A percentile compares a stretch with the other conserved stretches of the same genome.
Conservation (phyloP, 2,113 vertebrate species). For the Gobius niger region DNA sequence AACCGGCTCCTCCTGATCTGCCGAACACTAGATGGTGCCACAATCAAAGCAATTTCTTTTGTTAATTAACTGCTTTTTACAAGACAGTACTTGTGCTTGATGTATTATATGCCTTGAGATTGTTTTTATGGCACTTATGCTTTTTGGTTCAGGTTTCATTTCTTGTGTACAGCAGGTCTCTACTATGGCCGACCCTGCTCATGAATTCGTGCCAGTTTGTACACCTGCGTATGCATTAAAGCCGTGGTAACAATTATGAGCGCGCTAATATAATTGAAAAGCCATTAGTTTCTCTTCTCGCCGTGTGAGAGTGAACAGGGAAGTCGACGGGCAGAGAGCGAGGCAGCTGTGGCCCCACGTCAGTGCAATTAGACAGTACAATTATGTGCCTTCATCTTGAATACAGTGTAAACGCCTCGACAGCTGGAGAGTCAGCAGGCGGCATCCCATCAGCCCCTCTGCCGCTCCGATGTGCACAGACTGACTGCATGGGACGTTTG, state of each 20-base stretch:
- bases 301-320: conserved; percentile 32
- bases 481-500: no score
- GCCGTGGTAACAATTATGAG: no score
- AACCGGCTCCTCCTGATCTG: not conserved
- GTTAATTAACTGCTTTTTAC: not conserved
- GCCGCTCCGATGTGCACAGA: conserved; percentile 15
- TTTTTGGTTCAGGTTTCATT: no score
- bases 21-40: conserved; percentile 67
- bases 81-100: not conserved
- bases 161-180: no score
- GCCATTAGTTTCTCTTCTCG: conserved; percentile 30
- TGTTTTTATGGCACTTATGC: no score
- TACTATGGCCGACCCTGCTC: no score
- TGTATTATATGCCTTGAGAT: no score
- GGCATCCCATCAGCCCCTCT: conserved; percentile 1
- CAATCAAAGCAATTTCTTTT: conserved; percentile 15
- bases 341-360: conserved; percentile 50
- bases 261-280: not conserved
- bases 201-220: no score
- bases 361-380: conserved; percentile 63
- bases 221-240: no score
- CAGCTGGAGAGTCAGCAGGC: conserved; percentile 47
- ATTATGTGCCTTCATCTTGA: conserved; percentile 51
- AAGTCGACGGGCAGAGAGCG: conserved; percentile 19
- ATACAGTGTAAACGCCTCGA: conserved; percentile 24